Percentiles rank a stretch among this genome's conserved stretches.
Evolutionary conservation across 2,888 invertebrate species (phyloP).

Genomic region (Carabus problematicus): DNA sequence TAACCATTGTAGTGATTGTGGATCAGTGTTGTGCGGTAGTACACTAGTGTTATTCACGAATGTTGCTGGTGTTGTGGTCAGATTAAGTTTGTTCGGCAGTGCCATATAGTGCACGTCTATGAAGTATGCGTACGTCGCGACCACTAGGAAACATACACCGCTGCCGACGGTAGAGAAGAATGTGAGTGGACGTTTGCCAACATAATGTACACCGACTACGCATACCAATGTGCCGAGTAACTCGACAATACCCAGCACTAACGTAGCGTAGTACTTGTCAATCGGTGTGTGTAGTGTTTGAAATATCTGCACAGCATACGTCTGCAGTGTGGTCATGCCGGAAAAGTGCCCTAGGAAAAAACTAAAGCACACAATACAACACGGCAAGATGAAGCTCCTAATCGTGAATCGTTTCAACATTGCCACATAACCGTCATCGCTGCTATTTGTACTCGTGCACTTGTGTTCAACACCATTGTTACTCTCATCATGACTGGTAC

Average conservation of each 20-base stretch:
- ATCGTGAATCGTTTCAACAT: conserved; percentile 62
- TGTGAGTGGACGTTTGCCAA: conserved; percentile 74
- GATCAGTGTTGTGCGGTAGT: background rate
- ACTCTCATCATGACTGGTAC: conserved; percentile 22
- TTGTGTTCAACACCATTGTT: conserved; percentile 6
- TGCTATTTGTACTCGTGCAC: background rate
- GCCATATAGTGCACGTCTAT: conserved; percentile 49
- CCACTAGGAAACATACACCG: conserved; percentile 69
- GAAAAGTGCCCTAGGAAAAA: conserved; percentile 80
- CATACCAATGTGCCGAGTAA: conserved; percentile 72
- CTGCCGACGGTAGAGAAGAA: conserved; percentile 73
- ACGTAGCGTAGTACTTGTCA: conserved; percentile 77
- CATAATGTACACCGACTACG: conserved; percentile 72
- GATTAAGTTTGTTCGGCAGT: conserved; percentile 15
- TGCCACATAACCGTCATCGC: conserved; percentile 38
- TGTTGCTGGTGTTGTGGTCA: conserved; percentile 8
- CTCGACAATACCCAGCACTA: conserved; percentile 74
- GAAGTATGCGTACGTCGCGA: conserved; percentile 64
- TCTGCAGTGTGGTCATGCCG: conserved; percentile 77
- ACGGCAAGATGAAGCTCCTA: conserved; percentile 73
- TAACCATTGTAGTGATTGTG: conserved; percentile 66
- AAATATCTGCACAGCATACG: conserved; percentile 78
- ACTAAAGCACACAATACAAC: conserved; percentile 67
- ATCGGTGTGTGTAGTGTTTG: conserved; percentile 74
- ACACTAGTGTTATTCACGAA: conserved; percentile 6